Percentiles rank a stretch among this genome's conserved stretches.
Evolutionary conservation across 2,797 vertebrate genomes (phyloP).

Genomic region (Tolypeutes matacus): DNA sequence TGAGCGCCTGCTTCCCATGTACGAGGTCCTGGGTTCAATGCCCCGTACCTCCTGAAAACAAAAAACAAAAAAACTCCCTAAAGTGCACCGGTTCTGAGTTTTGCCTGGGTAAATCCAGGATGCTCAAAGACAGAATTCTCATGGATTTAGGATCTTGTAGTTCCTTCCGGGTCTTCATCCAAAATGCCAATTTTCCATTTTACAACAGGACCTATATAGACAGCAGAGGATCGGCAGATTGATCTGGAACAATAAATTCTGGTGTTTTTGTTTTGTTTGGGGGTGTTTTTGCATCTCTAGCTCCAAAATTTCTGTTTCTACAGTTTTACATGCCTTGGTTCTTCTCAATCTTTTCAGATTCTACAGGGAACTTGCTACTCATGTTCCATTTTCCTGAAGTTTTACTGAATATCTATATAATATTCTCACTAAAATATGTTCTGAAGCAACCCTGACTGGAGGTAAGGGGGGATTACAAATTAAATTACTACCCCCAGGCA

Average conservation of each 20-base stretch:
- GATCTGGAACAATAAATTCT: background rate
- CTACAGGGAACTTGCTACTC: background rate
- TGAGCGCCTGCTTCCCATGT: too few relatives aligned
- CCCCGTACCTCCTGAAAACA: too few relatives aligned
- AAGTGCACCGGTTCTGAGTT: background rate
- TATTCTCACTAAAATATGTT: conserved; percentile 53
- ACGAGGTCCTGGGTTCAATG: too few relatives aligned
- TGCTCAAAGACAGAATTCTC: conserved; percentile 40
- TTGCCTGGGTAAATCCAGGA: conserved; percentile 34
- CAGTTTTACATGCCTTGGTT: conserved; percentile 33
- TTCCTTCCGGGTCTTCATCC: conserved; percentile 49
- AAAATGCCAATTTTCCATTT: conserved; percentile 45
- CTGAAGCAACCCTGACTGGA: background rate
- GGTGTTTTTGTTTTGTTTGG: background rate
- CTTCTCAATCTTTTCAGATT: conserved; percentile 27
- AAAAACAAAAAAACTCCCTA: background rate
- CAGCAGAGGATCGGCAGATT: background rate
- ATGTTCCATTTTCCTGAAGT: conserved; percentile 1
- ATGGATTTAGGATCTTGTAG: background rate
- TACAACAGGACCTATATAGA: background rate
- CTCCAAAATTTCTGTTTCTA: conserved; percentile 18
- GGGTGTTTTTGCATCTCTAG: background rate
- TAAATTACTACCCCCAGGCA: conserved; percentile 37
- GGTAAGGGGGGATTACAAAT: background rate
- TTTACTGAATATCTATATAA: conserved; percentile 54